Evolutionary conservation across 2,797 vertebrate genomes (phyloP), one percentile per base, ranked within the genome.

Genomic region (Hippopotamyrus pictus): DNA sequence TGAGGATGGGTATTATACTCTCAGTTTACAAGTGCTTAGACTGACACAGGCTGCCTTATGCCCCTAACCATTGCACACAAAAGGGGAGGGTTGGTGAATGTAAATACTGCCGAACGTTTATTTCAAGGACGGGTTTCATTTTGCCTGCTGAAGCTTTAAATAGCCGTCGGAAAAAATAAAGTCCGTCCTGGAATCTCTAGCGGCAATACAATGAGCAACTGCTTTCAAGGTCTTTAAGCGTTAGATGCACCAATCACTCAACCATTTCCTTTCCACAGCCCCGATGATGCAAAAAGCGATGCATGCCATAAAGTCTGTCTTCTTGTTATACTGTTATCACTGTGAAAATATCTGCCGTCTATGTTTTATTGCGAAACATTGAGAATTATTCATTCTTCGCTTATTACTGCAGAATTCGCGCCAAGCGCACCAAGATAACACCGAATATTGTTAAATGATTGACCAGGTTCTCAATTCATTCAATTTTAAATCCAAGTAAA

Each of bases 61-160:
- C 37, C 33, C 17, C 51, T 84, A 76, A 5, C 88, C 44, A 51
- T 3, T 83, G 50, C 53, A 9, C 53, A 59, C 85, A 87, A 87
- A 57, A 59, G 57, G 57, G 7, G n/a, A 22, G n/a, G 57, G n/a
- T 53, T 53, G n/a, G n/a, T 59, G n/a, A 7, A 17, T 9, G 51
- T 57, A 59, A 59, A 87, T 53, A 57, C 33, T 19, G 51, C 33
- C 11, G 33, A 22, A 59, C 14, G 29, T 41, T 57, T n/a, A 51
- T 33, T 87, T 59, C 51, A 87, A 87, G 86, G 86, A 87, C 53
- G 53, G 86, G 86, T 87, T 87, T 59, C 51, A 59, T 87, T 87
- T 87, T 44, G 51, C 53, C 53, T 33, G 50, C 85, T 57, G n/a
- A 41, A 25, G 33, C 86, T 87, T 53, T 57, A 87, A 87, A 87